Conservation (phyloP, 2,113 vertebrate genomes). For the Pollimyrus isidori region DNA sequence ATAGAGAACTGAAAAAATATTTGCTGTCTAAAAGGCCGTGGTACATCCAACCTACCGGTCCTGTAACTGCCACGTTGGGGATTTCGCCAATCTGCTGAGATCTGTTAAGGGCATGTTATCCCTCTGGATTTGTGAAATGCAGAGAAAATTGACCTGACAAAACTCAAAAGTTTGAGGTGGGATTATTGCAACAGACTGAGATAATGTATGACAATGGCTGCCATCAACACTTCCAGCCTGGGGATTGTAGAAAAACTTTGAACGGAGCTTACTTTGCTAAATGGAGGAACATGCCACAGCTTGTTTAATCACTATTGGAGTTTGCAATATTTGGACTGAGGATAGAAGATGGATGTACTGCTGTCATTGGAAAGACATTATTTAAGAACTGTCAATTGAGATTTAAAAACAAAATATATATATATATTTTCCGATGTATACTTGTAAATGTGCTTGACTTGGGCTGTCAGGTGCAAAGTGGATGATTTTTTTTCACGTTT, state of each 20-base stretch:
- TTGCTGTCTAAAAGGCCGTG: not conserved
- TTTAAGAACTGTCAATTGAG: not conserved
- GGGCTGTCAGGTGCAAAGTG: not conserved
- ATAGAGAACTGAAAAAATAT: not conserved
- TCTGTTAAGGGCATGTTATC: not conserved
- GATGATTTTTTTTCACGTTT: not conserved
- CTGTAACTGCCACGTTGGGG: not conserved
- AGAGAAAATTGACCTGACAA: not conserved
- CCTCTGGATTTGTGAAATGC: conserved; percentile 11
- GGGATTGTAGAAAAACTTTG: not conserved
- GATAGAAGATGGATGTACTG: not conserved
- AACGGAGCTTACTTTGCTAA: not conserved
- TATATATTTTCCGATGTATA: not conserved
- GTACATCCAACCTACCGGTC: not conserved
- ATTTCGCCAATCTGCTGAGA: not conserved
- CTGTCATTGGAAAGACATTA: not conserved
- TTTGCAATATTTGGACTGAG: not conserved
- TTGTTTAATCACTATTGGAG: not conserved
- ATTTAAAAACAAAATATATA: not conserved
- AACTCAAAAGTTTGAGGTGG: not conserved
- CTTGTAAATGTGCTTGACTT: not conserved
- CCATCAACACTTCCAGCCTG: not conserved
- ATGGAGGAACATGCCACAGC: not conserved
- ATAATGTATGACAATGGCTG: not conserved
- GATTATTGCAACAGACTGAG: conserved; percentile 8